A percentile compares a stretch with the other conserved stretches of the same genome.
phyloP scores from a whole-genome alignment of 2,113 vertebrate genomes.

The Strix aluco region DNA sequence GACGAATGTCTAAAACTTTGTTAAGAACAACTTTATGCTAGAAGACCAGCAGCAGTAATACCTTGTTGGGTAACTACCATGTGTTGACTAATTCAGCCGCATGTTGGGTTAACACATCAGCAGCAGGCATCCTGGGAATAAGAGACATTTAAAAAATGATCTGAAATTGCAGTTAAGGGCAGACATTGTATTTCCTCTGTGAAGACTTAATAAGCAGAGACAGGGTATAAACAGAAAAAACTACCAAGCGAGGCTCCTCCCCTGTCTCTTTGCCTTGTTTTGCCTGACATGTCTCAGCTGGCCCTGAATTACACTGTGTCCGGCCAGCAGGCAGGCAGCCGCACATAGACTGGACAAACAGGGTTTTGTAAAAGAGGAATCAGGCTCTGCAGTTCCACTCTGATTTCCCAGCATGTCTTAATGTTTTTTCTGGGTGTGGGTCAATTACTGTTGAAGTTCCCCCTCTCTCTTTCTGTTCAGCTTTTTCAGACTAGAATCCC shows the following conservation, averaged over 20 bases:
- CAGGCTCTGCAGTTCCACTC: not conserved
- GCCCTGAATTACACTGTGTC: not conserved
- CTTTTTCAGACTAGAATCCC: not conserved
- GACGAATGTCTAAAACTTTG: not conserved
- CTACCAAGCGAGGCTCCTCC: not conserved
- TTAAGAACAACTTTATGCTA: not conserved
- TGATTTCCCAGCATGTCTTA: slow-evolving; percentile 27
- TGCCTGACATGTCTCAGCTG: slow-evolving; percentile 64
- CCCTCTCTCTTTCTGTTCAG: not conserved
- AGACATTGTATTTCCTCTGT: slow-evolving; percentile 5
- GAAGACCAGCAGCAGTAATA: not conserved
- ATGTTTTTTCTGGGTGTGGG: slow-evolving; percentile 53
- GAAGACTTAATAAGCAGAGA: slow-evolving; percentile 15
- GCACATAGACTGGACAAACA: slow-evolving; percentile 32
- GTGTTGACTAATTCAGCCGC: not conserved
- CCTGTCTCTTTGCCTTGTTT: slow-evolving; percentile 37
- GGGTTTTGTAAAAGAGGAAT: slow-evolving; percentile 19
- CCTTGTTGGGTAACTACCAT: not conserved
- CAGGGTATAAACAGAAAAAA: slow-evolving; percentile 36
- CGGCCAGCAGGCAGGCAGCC: slow-evolving; percentile 40
- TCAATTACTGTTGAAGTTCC: slow-evolving; percentile 26
- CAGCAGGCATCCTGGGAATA: not conserved
- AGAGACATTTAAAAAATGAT: not conserved
- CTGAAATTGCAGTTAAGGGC: not conserved
- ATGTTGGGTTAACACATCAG: not conserved